Evolutionary conservation across 2,113 vertebrate genomes (phyloP), one percentile per base, ranked within the genome.

Genomic region (Megaleporinus macrocephalus): DNA sequence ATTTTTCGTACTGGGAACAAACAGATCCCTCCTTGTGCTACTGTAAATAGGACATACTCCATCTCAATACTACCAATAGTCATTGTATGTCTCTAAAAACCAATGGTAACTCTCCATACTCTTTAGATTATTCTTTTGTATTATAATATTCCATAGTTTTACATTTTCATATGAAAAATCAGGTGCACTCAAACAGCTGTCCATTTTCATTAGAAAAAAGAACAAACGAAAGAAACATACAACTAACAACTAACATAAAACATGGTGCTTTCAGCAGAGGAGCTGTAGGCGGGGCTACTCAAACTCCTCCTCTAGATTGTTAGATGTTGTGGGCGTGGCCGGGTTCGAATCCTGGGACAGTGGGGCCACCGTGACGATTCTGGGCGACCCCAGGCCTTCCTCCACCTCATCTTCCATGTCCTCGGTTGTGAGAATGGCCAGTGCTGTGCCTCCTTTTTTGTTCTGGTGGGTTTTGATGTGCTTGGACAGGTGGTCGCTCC

Each of bases 391-490:
- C 86, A 98, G 95, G 90, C 95, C 96, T 90, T 97, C 97, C 53
- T 96, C 95, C 84, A 95, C 94, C 61, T 95, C 95, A 63, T 96
- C 94, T 91, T 97, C 96, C 96, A 93, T 95, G 74, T 97, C 96
- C 90, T 99, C 97, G 20, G 97, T 98, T 91, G 97, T 99, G 92
- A 99, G 96, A 92, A 99, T 98, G 88, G 97, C 96, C 90, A 99
- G 95, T 15, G 97, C 95, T 0, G 97, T 95, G 18, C 97, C 96
- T 61, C 96, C 96, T 86, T 98, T 98, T 93, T 99, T 99, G 94
- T 99, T 99, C 94, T 98, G 98, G 90, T 99, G 98, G 5, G 98
- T 99, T 94, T 99, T 99, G 91, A 99, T 97, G 89, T 99, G 98
- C 93, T 99, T 99, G 0, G 98, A 99, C 78, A 99, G 96, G 93